Conservation (phyloP, 2,113 vertebrate genomes). For the Prionailurus bengalensis region DNA sequence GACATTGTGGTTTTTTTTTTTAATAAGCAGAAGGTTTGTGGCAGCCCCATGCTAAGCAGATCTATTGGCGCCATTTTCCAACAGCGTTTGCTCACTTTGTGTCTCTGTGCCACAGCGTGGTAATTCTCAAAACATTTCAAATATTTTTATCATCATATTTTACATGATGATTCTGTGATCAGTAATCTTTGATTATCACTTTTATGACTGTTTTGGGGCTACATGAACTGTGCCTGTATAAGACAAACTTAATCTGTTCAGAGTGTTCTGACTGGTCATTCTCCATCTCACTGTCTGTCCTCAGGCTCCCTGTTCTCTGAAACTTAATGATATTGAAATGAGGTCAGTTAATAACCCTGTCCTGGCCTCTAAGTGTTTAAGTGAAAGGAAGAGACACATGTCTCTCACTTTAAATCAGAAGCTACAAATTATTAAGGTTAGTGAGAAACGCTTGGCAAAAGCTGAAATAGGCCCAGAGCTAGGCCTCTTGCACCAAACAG, state of each 20-base stretch:
- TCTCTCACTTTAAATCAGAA: not conserved
- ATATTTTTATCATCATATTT: not conserved
- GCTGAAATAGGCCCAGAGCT: not conserved
- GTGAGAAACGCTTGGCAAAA: not conserved
- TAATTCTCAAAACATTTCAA: not conserved
- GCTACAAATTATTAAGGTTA: not conserved
- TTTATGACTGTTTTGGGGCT: not conserved
- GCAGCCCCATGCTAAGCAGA: too few species aligned
- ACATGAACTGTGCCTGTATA: not conserved
- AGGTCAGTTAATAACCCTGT: not conserved
- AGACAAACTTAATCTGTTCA: not conserved
- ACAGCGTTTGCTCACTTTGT: not conserved
- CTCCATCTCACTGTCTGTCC: not conserved
- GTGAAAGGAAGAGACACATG: not conserved
- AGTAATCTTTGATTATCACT: not conserved
- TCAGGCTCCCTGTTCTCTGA: not conserved
- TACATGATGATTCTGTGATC: not conserved
- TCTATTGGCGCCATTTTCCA: not conserved
- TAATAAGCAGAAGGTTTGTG: not conserved
- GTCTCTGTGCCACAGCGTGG: not conserved
- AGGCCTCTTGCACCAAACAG: not conserved
- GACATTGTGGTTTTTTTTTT: not conserved
- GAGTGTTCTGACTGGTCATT: not conserved
- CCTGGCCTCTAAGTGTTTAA: not conserved
- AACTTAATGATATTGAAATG: not conserved